These are phyloP conservation scores for Lethenteron camtschaticum DNA, from an alignment of 2,113 vertebrate genomes.

Conservation along the genomic window DNA sequence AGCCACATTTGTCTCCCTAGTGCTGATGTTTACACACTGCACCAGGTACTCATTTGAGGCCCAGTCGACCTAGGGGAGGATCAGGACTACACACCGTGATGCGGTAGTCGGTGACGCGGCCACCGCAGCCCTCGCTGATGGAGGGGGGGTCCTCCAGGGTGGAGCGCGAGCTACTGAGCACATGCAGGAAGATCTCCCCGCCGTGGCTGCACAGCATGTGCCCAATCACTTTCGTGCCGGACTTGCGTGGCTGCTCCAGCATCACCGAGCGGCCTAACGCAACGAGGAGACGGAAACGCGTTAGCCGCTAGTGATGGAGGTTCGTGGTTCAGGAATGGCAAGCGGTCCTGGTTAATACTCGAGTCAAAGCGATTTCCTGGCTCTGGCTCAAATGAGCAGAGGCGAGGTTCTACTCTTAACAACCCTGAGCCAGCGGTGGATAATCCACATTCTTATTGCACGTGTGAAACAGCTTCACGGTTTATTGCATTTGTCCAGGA, in stretches of 20 bases:
- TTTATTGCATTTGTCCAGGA: too few relatives aligned
- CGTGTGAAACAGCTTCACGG: too few relatives aligned
- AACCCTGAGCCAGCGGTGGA: too few relatives aligned
- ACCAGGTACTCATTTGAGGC: too few relatives aligned
- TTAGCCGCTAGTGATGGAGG: not conserved
- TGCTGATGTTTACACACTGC: too few relatives aligned
- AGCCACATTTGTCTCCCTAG: too few relatives aligned
- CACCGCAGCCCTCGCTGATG: slow-evolving; percentile 89
- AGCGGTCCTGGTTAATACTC: too few relatives aligned
- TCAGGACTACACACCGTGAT: slow-evolving; percentile 45
- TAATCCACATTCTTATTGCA: too few relatives aligned
- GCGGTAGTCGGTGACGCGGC: slow-evolving; percentile 86
- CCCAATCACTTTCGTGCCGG: slow-evolving; percentile 93
- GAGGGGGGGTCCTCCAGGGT: slow-evolving; percentile 90
- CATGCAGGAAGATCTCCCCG: slow-evolving; percentile 86
- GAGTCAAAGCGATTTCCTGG: too few relatives aligned
- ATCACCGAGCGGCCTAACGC: slow-evolving; percentile 73
- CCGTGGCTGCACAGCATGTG: slow-evolving; percentile 98
- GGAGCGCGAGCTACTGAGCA: slow-evolving; percentile 78
- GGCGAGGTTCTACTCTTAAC: too few relatives aligned
- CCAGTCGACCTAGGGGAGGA: not conserved
- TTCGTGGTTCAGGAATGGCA: too few relatives aligned
- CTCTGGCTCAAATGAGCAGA: too few relatives aligned
- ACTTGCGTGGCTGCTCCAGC: slow-evolving; percentile 81
- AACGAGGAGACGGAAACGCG: slow-evolving; percentile 11